phyloP scores from a whole-genome alignment of 1,140 invertebrate genomes.

The Orchestia grillus region DNA sequence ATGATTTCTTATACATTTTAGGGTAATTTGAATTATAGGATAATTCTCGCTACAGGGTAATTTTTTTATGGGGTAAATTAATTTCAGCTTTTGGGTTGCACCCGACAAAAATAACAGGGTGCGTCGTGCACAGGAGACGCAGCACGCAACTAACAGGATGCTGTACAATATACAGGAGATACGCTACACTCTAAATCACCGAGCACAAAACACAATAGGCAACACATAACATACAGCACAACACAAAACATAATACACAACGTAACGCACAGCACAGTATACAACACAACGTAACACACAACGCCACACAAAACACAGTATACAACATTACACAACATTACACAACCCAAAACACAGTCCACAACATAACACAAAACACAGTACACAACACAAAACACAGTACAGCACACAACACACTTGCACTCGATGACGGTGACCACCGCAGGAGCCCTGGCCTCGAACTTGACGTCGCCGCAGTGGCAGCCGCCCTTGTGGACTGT shows the following conservation, averaged over 20 bases:
- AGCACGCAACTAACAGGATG: too few species aligned
- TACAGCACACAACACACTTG: conserved; percentile 68
- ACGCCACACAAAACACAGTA: neutral
- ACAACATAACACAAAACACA: neutral
- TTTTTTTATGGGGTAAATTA: too few species aligned
- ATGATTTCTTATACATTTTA: too few species aligned
- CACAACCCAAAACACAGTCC: neutral
- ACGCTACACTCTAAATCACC: too few species aligned
- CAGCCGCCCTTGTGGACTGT: conserved; percentile 72
- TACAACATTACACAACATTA: neutral
- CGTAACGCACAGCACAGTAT: neutral
- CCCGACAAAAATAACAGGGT: too few species aligned
- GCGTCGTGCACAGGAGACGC: too few species aligned
- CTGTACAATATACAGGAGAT: too few species aligned
- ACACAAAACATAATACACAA: neutral
- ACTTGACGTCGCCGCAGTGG: conserved; percentile 74
- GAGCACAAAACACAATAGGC: too few species aligned
- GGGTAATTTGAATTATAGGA: too few species aligned
- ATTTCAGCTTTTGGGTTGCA: too few species aligned
- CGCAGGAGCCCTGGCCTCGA: conserved; percentile 71
- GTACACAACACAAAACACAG: neutral
- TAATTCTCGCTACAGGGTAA: too few species aligned
- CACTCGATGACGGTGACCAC: conserved; percentile 72
- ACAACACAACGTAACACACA: neutral
- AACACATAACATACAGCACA: neutral